A percentile compares a stretch with the other conserved stretches of the same genome.
Conservation (phyloP, 2,888 invertebrate genomes). For the Creontiades dilutus region DNA sequence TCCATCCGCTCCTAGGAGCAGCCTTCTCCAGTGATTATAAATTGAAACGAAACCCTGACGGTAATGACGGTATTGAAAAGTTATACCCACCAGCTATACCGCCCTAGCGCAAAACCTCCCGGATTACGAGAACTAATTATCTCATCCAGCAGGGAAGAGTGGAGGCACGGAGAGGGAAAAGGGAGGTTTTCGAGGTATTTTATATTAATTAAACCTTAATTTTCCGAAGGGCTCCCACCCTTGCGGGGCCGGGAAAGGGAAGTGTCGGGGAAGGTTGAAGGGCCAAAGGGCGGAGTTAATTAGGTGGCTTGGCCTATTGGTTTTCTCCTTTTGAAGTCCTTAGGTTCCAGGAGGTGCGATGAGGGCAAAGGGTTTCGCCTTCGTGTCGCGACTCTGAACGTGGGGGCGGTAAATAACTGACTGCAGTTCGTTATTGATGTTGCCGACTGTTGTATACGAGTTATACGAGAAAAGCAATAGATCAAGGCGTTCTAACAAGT, state of each 20-base stretch:
- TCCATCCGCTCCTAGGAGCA: not conserved
- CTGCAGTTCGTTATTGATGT: not conserved
- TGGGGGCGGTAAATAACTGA: not conserved
- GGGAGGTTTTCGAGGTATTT: slow-evolving; percentile 31
- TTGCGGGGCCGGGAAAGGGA: not conserved
- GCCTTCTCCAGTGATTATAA: slow-evolving; percentile 10
- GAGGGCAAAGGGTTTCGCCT: not conserved
- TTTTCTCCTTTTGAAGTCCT: slow-evolving; percentile 9
- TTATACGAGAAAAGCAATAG: too few species aligned
- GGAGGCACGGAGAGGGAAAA: not conserved
- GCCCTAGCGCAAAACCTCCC: not conserved
- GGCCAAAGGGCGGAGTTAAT: slow-evolving; percentile 33
- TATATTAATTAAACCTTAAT: slow-evolving; percentile 38
- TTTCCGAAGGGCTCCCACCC: slow-evolving; percentile 4
- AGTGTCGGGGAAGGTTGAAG: slow-evolving; percentile 31
- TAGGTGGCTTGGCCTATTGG: slow-evolving; percentile 16
- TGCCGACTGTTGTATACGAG: not conserved
- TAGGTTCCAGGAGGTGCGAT: not conserved
- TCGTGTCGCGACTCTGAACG: not conserved
- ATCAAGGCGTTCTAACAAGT: too few species aligned
- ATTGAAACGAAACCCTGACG: slow-evolving; percentile 36
- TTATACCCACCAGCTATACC: not conserved
- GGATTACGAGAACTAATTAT: slow-evolving; percentile 28
- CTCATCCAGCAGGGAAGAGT: not conserved
- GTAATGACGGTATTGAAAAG: slow-evolving; percentile 39